These are phyloP conservation scores for Luscinia luscinia DNA, from an alignment of 2,797 vertebrate genomes.

Conservation along the genomic window DNA sequence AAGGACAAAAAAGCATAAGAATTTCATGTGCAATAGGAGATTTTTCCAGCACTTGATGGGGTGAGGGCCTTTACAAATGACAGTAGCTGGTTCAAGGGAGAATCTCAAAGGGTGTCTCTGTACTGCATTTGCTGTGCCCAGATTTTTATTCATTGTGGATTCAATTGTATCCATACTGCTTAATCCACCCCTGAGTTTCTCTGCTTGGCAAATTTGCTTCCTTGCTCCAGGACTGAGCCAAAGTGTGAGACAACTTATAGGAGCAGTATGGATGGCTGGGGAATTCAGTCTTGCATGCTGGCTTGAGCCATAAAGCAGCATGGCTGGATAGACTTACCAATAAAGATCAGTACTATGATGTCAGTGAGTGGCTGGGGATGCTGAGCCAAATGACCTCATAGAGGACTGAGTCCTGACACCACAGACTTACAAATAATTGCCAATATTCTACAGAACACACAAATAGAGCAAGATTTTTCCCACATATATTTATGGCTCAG, in stretches of 20 bases:
- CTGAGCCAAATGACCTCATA: slow-evolving; percentile 52
- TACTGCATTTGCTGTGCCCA: neutral
- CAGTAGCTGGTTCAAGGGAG: neutral
- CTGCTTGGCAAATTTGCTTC: neutral
- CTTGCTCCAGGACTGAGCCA: neutral
- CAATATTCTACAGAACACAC: neutral
- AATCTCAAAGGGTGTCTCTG: neutral
- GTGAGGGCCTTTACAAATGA: neutral
- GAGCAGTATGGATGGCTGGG: neutral
- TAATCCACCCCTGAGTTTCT: neutral
- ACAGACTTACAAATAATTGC: neutral
- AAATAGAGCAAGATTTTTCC: neutral
- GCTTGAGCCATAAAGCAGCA: slow-evolving; percentile 25
- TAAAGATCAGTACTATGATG: neutral
- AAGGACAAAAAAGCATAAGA: neutral
- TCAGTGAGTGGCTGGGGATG: neutral
- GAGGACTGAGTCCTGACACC: neutral
- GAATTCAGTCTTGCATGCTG: slow-evolving; percentile 4
- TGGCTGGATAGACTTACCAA: slow-evolving; percentile 16
- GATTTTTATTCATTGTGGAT: neutral
- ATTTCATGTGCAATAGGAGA: fast-evolving
- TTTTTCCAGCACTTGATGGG: neutral
- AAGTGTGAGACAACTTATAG: slow-evolving; percentile 11
- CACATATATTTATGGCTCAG: neutral
- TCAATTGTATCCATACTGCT: neutral